Percentiles rank a stretch among this genome's conserved stretches.
Evolutionary conservation across 2,113 vertebrate genomes (phyloP).

Genomic region (Coryphaenoides rupestris): DNA sequence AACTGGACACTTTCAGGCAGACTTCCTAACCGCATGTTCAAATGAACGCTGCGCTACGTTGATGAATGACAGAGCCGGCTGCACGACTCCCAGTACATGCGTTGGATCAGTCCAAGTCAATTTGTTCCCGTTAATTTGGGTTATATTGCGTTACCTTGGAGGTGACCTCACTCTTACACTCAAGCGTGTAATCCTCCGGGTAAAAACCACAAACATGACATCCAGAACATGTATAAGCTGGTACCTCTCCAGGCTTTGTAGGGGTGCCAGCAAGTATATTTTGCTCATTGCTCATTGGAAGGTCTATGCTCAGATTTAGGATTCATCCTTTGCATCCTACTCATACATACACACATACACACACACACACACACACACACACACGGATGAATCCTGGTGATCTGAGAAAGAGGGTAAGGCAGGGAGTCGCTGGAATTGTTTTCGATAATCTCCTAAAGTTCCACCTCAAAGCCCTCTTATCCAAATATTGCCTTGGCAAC

Average conservation of each 20-base stretch:
- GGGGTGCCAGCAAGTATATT: constrained; percentile 14
- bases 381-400: constrained; percentile 13
- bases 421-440: constrained; percentile 55
- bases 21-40: constrained; percentile 39
- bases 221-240: constrained; percentile 36
- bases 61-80: constrained; percentile 34
- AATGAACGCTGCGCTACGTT: constrained; percentile 28
- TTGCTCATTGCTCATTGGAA: constrained; percentile 1
- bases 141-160: constrained; percentile 49
- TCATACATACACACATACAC: too few species aligned
- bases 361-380: too few species aligned
- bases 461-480: constrained; percentile 58
- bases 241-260: constrained; percentile 23
- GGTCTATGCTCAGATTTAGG: background rate
- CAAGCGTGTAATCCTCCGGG: constrained; percentile 43
- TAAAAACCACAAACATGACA: constrained; percentile 41
- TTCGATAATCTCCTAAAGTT: constrained; percentile 52
- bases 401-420: constrained; percentile 32
- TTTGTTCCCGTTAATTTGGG: constrained; percentile 44
- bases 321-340: constrained; percentile 10
- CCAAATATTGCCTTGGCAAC: constrained; percentile 63
- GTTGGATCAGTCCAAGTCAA: constrained; percentile 55
- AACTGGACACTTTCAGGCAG: background rate
- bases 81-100: constrained; percentile 49
- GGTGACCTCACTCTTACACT: constrained; percentile 51